Percentiles rank a stretch among this genome's conserved stretches.
Conservation (phyloP, 2,888 invertebrate genomes). For the Meiosimyza platycephala region DNA sequence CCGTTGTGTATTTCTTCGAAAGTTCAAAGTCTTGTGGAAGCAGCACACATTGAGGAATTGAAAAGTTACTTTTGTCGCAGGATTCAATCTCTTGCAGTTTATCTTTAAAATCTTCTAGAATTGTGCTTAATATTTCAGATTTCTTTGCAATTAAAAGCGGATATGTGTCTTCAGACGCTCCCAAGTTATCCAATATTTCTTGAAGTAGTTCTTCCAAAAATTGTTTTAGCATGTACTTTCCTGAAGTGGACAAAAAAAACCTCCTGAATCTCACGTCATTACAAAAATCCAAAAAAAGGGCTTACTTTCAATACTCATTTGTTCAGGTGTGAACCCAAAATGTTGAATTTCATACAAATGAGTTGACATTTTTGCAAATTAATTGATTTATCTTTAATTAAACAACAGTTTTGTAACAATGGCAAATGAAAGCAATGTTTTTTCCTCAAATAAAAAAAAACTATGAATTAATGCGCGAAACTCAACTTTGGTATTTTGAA, state of each 20-base stretch:
- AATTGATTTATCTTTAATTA: no score
- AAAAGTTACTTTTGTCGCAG: constrained; percentile 45
- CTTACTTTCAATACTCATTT: constrained; percentile 54
- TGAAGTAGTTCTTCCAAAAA: constrained; percentile 11
- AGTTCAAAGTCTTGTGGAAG: constrained; percentile 44
- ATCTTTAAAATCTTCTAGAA: constrained; percentile 39
- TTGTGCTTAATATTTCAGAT: constrained; percentile 39
- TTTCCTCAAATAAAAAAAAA: no score
- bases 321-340: constrained; percentile 53
- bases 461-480: no score
- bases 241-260: background rate
- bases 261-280: background rate
- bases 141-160: background rate
- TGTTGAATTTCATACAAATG: constrained; percentile 52
- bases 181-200: constrained; percentile 1
- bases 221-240: constrained; percentile 17
- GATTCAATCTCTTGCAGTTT: constrained; percentile 43
- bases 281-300: constrained; percentile 7
- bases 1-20: constrained; percentile 37
- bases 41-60: constrained; percentile 48
- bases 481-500: no score
- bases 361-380: background rate
- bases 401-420: no score
- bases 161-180: background rate
- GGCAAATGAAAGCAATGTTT: no score